Evolutionary conservation across 2,797 vertebrate species (phyloP).

Genomic region (Rhinella marina): DNA sequence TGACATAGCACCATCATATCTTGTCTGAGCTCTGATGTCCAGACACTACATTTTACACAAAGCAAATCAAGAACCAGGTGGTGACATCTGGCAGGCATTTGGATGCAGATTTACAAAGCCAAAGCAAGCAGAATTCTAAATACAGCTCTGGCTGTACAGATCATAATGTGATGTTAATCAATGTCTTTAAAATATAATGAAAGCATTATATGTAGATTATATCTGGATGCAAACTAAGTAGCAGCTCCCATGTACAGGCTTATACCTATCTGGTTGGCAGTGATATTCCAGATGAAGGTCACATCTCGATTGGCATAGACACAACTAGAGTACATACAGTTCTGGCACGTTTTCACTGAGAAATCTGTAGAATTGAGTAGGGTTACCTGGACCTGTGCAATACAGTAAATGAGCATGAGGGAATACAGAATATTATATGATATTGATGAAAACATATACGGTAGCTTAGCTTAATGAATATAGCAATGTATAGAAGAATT

Average conservation of each 20-base stretch:
- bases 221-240: not conserved
- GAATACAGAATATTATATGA: not conserved
- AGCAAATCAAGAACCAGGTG: too few species aligned
- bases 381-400: constrained; percentile 11
- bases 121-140: not conserved
- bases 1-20: too few species aligned
- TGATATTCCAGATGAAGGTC: constrained; percentile 23
- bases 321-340: not conserved
- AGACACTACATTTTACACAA: too few species aligned
- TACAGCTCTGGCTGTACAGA: not conserved
- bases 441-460: not conserved
- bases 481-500: too few species aligned
- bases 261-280: constrained; percentile 4
- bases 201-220: not conserved
- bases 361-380: not conserved
- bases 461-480: too few species aligned
- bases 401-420: not conserved
- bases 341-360: not conserved
- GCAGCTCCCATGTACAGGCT: not conserved
- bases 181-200: not conserved
- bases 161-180: not conserved
- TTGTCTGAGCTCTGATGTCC: too few species aligned
- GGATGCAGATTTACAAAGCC: not conserved
- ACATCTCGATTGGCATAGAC: not conserved
- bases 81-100: too few species aligned